These are phyloP conservation scores for Elephantulus edwardii DNA, from an alignment of 2,113 vertebrate genomes.

Conservation along the genomic window DNA sequence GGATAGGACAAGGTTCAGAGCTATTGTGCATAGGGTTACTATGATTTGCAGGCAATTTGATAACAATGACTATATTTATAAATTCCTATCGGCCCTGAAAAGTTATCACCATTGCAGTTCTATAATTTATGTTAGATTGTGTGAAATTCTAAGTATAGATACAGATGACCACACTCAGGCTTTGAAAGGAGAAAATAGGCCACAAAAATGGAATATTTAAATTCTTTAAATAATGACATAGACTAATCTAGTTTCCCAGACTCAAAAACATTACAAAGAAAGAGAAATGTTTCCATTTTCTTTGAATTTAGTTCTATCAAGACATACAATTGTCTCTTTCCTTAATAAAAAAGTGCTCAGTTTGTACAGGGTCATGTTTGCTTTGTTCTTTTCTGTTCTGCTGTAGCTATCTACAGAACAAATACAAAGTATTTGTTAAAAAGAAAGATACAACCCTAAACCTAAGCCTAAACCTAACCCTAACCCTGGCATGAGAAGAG, in stretches of 20 bases:
- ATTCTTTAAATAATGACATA: conserved; percentile 51
- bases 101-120: conserved; percentile 71
- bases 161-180: conserved; percentile 72
- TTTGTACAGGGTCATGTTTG: not conserved
- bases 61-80: conserved; percentile 9
- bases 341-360: not conserved
- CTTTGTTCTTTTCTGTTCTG: conserved; percentile 15
- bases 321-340: conserved; percentile 33
- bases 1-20: too few relatives aligned
- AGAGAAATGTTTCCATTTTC: conserved; percentile 33
- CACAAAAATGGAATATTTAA: conserved; percentile 48
- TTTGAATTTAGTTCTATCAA: too few relatives aligned
- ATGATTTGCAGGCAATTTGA: too few relatives aligned
- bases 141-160: conserved; percentile 61
- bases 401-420: not conserved
- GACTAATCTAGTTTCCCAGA: not conserved
- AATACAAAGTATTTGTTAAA: conserved; percentile 8
- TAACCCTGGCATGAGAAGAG: too few relatives aligned
- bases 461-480: too few relatives aligned
- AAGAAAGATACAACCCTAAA: not conserved
- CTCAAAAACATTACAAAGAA: conserved; percentile 51
- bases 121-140: conserved; percentile 63
- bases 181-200: conserved; percentile 62
- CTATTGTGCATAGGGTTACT: too few relatives aligned
- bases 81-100: conserved; percentile 35